These are phyloP conservation scores for Acrobasis consociella DNA, from an alignment of 2,888 invertebrate species.

Conservation along the genomic window DNA sequence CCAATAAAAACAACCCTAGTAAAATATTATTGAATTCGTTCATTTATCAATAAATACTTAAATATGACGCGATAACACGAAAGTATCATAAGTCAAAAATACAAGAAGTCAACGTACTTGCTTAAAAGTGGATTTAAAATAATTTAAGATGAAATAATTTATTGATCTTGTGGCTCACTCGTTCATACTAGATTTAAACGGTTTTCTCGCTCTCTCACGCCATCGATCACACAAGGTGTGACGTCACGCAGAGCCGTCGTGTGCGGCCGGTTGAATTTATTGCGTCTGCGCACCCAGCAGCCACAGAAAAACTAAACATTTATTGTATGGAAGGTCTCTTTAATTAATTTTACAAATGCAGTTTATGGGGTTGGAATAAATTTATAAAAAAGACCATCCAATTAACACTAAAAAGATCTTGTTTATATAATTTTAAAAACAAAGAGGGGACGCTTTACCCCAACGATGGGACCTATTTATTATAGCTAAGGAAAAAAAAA, in stretches of 20 bases:
- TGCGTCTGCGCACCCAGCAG: conserved; percentile 74
- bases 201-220: conserved; percentile 61
- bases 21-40: conserved; percentile 40
- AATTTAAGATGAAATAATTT: conserved; percentile 76
- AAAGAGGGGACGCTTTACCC: no score
- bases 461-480: no score
- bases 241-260: conserved; percentile 82
- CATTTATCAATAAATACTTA: conserved; percentile 52
- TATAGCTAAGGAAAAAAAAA: no score
- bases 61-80: conserved; percentile 53
- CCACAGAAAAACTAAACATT: conserved; percentile 61
- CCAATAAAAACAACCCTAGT: conserved; percentile 27
- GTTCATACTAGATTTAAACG: conserved; percentile 43
- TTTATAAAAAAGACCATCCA: no score
- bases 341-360: conserved; percentile 41
- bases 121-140: conserved; percentile 76
- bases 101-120: conserved; percentile 79
- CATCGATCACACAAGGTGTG: conserved; percentile 81
- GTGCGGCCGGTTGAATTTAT: conserved; percentile 81
- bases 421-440: no score
- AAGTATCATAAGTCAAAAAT: conserved; percentile 68
- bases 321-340: conserved; percentile 40
- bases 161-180: conserved; percentile 62
- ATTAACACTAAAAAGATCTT: no score
- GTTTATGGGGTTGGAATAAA: neutral